These are phyloP conservation scores for Conus ventricosus DNA, from an alignment of 1,140 invertebrate species.

Conservation along the genomic window DNA sequence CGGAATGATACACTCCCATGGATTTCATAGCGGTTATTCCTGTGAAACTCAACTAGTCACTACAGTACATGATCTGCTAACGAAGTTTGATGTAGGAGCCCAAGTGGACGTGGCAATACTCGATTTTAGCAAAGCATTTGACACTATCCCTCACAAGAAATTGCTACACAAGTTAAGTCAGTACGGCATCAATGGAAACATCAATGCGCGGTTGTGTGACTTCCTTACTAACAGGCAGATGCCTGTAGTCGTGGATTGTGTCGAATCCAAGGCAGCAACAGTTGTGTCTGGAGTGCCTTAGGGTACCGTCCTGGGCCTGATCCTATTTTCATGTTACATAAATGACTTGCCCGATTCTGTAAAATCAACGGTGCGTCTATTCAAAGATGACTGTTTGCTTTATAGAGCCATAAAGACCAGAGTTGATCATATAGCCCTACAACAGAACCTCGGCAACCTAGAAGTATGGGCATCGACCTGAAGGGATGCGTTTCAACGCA, in stretches of 20 bases:
- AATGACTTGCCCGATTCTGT: slow-evolving; percentile 47
- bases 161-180: slow-evolving; percentile 22
- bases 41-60: slow-evolving; percentile 40
- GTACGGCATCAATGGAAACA: slow-evolving; percentile 6
- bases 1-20: slow-evolving; percentile 39
- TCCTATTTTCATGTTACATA: slow-evolving; percentile 44
- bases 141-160: slow-evolving; percentile 38
- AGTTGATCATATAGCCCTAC: slow-evolving; percentile 41
- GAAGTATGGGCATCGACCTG: slow-evolving; percentile 41
- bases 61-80: slow-evolving; percentile 38
- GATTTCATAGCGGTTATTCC: slow-evolving; percentile 44
- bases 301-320: slow-evolving; percentile 31
- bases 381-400: slow-evolving; percentile 50
- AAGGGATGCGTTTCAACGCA: slow-evolving; percentile 28
- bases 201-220: neutral
- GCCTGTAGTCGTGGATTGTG: slow-evolving; percentile 37
- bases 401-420: slow-evolving; percentile 36
- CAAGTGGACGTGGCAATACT: slow-evolving; percentile 39
- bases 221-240: slow-evolving; percentile 32
- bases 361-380: slow-evolving; percentile 42
- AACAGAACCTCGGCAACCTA: slow-evolving; percentile 45
- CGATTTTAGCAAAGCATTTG: slow-evolving; percentile 43
- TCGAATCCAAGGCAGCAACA: neutral
- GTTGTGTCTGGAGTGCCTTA: slow-evolving; percentile 28
- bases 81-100: neutral